phyloP scores from a whole-genome alignment of 2,113 vertebrate genomes.

The Ranitomeya variabilis region DNA sequence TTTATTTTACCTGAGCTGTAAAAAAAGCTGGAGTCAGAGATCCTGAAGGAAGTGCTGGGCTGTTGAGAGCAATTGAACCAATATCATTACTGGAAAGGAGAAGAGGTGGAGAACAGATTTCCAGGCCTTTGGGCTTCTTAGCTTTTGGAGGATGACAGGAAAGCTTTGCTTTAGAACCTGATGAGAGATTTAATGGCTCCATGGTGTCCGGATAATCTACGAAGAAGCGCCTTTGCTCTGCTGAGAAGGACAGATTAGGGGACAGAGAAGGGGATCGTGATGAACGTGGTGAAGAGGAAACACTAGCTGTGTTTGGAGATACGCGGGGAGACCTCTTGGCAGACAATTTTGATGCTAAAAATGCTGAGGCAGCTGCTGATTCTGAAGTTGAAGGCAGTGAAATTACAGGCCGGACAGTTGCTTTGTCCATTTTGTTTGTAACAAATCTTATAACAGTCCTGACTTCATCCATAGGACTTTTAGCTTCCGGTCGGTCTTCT shows the following conservation, averaged over 20 bases:
- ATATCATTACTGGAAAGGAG: slow-evolving; percentile 86
- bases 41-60: slow-evolving; percentile 89
- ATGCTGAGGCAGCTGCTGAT: slow-evolving; percentile 70
- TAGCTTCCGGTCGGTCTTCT: slow-evolving; percentile 71
- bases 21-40: slow-evolving; percentile 95
- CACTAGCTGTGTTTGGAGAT: slow-evolving; percentile 71
- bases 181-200: slow-evolving; percentile 93
- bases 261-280: slow-evolving; percentile 79
- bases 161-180: slow-evolving; percentile 86
- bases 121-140: slow-evolving; percentile 95
- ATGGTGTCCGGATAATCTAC: slow-evolving; percentile 79
- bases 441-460: slow-evolving; percentile 94
- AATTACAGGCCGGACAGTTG: slow-evolving; percentile 72
- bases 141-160: slow-evolving; percentile 85
- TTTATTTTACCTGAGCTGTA: slow-evolving; percentile 87
- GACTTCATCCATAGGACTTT: slow-evolving; percentile 78
- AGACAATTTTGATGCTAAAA: slow-evolving; percentile 73
- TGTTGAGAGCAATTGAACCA: slow-evolving; percentile 93
- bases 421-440: slow-evolving; percentile 82
- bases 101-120: slow-evolving; percentile 87
- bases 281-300: slow-evolving; percentile 72
- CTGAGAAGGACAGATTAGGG: slow-evolving; percentile 72
- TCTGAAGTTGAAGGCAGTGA: slow-evolving; percentile 79
- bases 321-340: slow-evolving; percentile 79
- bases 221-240: slow-evolving; percentile 78